These are phyloP conservation scores for Pentalonia nigronervosa DNA, from an alignment of 1,140 invertebrate species.

Conservation along the genomic window DNA sequence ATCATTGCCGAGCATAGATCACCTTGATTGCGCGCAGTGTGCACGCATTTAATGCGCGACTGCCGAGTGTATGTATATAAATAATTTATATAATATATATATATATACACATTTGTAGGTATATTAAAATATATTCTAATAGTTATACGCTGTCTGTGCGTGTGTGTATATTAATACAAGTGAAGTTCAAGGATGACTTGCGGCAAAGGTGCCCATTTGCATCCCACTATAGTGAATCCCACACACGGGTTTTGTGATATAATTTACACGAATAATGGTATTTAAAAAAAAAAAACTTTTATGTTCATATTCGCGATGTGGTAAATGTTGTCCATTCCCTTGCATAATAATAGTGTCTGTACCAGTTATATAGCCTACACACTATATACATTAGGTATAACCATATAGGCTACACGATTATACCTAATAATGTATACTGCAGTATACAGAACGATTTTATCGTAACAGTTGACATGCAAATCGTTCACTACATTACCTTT, in stretches of 20 bases:
- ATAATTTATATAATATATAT: background rate
- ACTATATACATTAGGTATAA: background rate
- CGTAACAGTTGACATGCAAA: background rate
- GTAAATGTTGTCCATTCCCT: background rate
- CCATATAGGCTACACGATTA: background rate
- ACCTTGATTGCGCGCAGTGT: slow-evolving; percentile 22
- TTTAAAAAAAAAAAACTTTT: background rate
- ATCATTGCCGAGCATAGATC: background rate
- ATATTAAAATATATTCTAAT: background rate
- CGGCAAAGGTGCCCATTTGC: slow-evolving; percentile 22
- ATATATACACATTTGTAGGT: background rate
- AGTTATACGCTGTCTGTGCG: background rate
- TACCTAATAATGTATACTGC: background rate
- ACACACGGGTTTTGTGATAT: background rate
- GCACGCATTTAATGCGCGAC: background rate
- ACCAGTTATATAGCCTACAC: background rate
- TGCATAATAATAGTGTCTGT: background rate
- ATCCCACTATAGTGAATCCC: background rate
- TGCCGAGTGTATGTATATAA: background rate
- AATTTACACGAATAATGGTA: background rate
- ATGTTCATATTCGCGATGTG: background rate
- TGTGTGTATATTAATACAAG: background rate
- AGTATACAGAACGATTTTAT: background rate
- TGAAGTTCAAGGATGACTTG: slow-evolving; percentile 34
- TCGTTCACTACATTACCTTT: background rate